phyloP scores from a whole-genome alignment of 2,888 invertebrate genomes.

The Acrobasis consociella region DNA sequence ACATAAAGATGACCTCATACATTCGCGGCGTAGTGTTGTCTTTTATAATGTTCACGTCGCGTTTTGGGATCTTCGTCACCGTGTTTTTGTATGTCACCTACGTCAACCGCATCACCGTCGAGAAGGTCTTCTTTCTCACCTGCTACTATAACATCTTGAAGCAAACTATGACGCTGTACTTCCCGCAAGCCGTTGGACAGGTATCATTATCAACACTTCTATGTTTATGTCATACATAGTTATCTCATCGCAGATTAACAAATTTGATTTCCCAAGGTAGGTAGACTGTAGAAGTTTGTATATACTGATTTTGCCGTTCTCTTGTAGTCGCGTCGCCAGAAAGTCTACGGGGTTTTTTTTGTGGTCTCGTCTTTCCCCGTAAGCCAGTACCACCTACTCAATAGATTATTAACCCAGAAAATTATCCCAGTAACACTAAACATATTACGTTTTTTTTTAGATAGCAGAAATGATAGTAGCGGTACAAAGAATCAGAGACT shows the following conservation, averaged over 20 bases:
- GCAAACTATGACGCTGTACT: slow-evolving; percentile 88
- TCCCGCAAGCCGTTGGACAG: slow-evolving; percentile 81
- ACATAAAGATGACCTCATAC: slow-evolving; percentile 76
- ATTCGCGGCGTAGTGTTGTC: slow-evolving; percentile 82
- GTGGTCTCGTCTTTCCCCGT: too few relatives aligned
- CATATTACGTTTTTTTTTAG: slow-evolving; percentile 39
- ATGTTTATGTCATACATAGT: background rate
- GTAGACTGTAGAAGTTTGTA: too few relatives aligned
- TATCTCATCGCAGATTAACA: too few relatives aligned
- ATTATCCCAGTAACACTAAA: too few relatives aligned
- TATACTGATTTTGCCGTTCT: too few relatives aligned
- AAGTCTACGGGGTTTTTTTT: too few relatives aligned
- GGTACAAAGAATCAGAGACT: slow-evolving; percentile 69
- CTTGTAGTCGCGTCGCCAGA: too few relatives aligned
- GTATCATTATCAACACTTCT: slow-evolving; percentile 39
- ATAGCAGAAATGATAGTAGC: slow-evolving; percentile 77
- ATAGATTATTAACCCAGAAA: too few relatives aligned
- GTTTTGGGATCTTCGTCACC: slow-evolving; percentile 88
- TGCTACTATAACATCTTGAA: slow-evolving; percentile 89
- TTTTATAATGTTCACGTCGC: slow-evolving; percentile 85
- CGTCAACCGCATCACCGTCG: slow-evolving; percentile 85
- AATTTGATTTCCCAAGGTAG: too few relatives aligned
- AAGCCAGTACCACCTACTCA: too few relatives aligned
- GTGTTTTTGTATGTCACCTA: slow-evolving; percentile 84
- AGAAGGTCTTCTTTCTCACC: slow-evolving; percentile 88